Evolutionary conservation across 2,113 vertebrate species (phyloP), one percentile per base, ranked within the genome.

Genomic region (Salvelinus fontinalis): DNA sequence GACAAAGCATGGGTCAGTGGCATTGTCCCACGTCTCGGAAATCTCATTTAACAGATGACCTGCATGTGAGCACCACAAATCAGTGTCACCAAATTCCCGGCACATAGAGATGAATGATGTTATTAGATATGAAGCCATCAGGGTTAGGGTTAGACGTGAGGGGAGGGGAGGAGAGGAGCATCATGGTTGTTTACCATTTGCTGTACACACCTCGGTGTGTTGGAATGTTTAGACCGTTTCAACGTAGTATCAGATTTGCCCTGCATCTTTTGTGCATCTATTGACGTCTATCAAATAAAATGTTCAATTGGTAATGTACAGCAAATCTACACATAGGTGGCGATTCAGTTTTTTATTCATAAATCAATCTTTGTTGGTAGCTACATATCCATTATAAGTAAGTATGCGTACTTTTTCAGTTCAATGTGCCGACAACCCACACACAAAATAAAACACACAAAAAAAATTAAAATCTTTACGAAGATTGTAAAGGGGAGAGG

Each of bases 1-100:
- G 83, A 22, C 80, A 80, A 49, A 65, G 71, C 81, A 86, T 1
- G 88, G 90, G 91, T 93, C 91, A 93, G 82, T 57, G 86, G 73
- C 71, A 83, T 71, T 67, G 67, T 79, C 81, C 76, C 69, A 34
- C 69, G 27, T 72, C 76, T 81, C 86, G 85, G 86, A 93, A 93
- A 93, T 91, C 91, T 92, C 87, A 92, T 92, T 93, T 92, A 90
- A 88, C 84, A 90, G 84, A 81, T 91, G 90, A 90, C 89, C 85
- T 54, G 73, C 83, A 73, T 0, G 48, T 70, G 81, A 81, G 83
- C 74, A 27, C 54, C 73, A 75, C 16, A 80, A 89, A 85, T 75
- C 83, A 69, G 81, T 80, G 77, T 59, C 74, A 79, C 72, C n/a
- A 74, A 22, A 54, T 34, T 16, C 34, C 78, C 66, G 74, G 65